phyloP scores from a whole-genome alignment of 1,140 invertebrate genomes.

The Caenorhabditis latens region DNA sequence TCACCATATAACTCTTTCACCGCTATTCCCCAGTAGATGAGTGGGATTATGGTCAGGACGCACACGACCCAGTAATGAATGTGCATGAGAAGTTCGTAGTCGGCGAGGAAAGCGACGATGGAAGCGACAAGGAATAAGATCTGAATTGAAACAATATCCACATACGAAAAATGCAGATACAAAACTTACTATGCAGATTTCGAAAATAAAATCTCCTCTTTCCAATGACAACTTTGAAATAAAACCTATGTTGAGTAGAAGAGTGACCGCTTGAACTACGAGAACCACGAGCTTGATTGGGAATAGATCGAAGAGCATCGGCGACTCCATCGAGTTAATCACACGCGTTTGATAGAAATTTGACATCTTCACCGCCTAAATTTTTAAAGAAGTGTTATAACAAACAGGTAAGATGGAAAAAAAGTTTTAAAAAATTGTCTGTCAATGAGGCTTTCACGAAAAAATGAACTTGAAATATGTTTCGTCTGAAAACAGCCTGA shows the following conservation, averaged over 20 bases:
- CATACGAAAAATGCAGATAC: background rate
- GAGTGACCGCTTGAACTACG: background rate
- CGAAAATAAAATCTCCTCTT: background rate
- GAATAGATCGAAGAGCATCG: background rate
- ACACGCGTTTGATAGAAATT: background rate
- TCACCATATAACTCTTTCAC: too few species aligned
- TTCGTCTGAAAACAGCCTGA: too few species aligned
- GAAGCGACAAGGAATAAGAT: background rate
- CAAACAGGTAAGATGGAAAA: background rate
- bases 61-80: background rate
- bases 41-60: background rate
- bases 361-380: background rate
- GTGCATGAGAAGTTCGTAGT: background rate
- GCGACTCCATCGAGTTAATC: background rate
- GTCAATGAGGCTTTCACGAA: too few species aligned
- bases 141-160: background rate
- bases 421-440: too few species aligned
- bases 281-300: background rate
- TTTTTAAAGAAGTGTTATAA: background rate
- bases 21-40: too few species aligned
- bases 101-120: background rate
- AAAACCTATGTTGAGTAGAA: background rate
- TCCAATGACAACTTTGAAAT: background rate
- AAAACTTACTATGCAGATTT: background rate
- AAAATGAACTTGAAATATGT: too few species aligned